Conservation (phyloP, 1,140 invertebrate species). For the Piezodorus guildinii region DNA sequence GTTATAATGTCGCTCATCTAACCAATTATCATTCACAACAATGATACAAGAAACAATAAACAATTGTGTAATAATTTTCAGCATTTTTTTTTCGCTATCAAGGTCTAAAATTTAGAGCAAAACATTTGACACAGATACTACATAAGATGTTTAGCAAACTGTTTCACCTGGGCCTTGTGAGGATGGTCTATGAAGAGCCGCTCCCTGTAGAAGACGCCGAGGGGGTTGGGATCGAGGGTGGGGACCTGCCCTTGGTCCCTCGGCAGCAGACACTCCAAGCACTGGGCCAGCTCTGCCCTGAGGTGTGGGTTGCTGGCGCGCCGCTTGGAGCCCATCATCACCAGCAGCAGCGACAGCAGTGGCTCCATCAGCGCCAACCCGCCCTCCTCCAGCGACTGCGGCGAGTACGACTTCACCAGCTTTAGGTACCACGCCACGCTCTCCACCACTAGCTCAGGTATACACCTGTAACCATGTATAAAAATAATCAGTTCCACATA, state of each 20-base stretch:
- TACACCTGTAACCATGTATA: constrained; percentile 55
- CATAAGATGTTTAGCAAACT: too few relatives aligned
- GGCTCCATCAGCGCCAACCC: constrained; percentile 49
- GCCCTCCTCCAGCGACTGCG: constrained; percentile 47
- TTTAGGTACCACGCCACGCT: constrained; percentile 72
- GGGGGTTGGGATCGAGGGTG: constrained; percentile 39
- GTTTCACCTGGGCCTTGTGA: constrained; percentile 49
- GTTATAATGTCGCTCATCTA: too few relatives aligned
- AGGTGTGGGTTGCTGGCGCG: constrained; percentile 87
- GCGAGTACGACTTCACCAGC: constrained; percentile 53
- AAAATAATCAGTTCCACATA: too few relatives aligned
- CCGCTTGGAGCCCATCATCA: constrained; percentile 45
- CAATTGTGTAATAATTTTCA: too few relatives aligned
- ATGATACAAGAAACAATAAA: too few relatives aligned
- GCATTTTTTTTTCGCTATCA: too few relatives aligned
- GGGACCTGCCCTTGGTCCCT: constrained; percentile 42
- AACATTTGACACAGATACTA: too few relatives aligned
- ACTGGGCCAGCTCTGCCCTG: constrained; percentile 77
- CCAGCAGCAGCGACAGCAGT: constrained; percentile 56
- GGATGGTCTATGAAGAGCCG: constrained; percentile 68
- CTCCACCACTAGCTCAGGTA: constrained; percentile 84
- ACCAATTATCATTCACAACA: too few relatives aligned
- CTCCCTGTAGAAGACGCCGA: constrained; percentile 54
- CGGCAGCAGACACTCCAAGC: constrained; percentile 70
- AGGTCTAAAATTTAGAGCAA: too few relatives aligned